A percentile compares a stretch with the other conserved stretches of the same genome.
phyloP scores from a whole-genome alignment of 2,113 vertebrate species.

The Atherinomorus stipes region DNA sequence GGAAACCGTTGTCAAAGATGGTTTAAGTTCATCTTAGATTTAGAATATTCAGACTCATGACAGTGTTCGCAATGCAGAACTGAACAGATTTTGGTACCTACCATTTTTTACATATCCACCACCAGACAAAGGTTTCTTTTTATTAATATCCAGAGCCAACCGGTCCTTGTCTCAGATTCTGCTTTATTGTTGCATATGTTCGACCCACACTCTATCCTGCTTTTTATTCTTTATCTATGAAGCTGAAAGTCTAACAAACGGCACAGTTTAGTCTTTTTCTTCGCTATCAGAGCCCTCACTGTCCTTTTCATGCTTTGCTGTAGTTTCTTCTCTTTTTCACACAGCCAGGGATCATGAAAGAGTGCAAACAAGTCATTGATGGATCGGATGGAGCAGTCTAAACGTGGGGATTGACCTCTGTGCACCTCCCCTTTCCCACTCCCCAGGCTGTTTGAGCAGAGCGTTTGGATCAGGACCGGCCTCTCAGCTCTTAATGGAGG shows the following conservation, averaged over 20 bases:
- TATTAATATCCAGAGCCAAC: too few species aligned
- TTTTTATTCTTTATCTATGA: too few species aligned
- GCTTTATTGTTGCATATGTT: too few species aligned
- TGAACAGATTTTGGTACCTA: too few species aligned
- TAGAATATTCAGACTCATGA: too few species aligned
- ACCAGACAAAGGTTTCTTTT: too few species aligned
- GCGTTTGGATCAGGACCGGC: conserved; percentile 63
- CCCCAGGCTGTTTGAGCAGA: conserved; percentile 51
- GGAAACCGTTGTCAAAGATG: too few species aligned
- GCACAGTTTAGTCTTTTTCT: neutral
- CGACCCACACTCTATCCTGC: too few species aligned
- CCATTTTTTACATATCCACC: too few species aligned
- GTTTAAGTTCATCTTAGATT: too few species aligned
- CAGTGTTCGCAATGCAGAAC: too few species aligned
- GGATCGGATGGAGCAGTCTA: conserved; percentile 67
- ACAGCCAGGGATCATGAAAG: conserved; percentile 53
- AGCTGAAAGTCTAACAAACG: neutral
- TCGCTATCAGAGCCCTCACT: conserved; percentile 44
- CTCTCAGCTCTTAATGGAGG: conserved; percentile 73
- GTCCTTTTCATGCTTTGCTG: conserved; percentile 27
- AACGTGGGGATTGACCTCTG: conserved; percentile 59
- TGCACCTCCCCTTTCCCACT: conserved; percentile 26
- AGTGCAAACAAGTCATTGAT: conserved; percentile 78
- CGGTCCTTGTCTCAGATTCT: too few species aligned
- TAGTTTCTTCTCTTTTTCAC: conserved; percentile 40